A percentile compares a stretch with the other conserved stretches of the same genome.
Evolutionary conservation across 2,797 vertebrate species (phyloP).

Genomic region (Parauchenoglanis punctatus): DNA sequence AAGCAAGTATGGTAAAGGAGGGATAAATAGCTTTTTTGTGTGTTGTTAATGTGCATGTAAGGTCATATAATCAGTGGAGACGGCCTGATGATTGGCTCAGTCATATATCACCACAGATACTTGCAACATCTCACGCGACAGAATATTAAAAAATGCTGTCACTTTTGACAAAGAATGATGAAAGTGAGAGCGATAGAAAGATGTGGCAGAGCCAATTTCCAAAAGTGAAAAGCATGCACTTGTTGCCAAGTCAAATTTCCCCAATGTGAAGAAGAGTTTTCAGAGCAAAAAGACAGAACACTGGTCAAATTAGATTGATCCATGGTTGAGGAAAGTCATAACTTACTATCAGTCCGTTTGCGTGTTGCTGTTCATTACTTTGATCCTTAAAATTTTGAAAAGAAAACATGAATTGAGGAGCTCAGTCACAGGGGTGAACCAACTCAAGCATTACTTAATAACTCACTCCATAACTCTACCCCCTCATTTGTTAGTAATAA

Average conservation of each 20-base stretch:
- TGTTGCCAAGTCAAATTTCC: slow-evolving; percentile 61
- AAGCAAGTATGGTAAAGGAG: slow-evolving; percentile 60
- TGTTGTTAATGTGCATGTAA: slow-evolving; percentile 45
- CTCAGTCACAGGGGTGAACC: slow-evolving; percentile 19
- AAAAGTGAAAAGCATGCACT: slow-evolving; percentile 79
- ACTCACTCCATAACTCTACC: not conserved
- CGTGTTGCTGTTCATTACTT: slow-evolving; percentile 99
- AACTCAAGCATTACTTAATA: slow-evolving; percentile 12
- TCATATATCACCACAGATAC: not conserved
- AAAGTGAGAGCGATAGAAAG: slow-evolving; percentile 48
- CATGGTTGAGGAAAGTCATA: slow-evolving; percentile 71
- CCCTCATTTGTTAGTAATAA: not conserved
- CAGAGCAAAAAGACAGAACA: slow-evolving; percentile 68
- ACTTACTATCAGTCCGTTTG: slow-evolving; percentile 99
- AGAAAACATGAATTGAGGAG: slow-evolving; percentile 85
- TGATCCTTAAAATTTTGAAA: slow-evolving; percentile 95
- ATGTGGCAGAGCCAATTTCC: slow-evolving; percentile 42
- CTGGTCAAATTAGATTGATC: slow-evolving; percentile 60
- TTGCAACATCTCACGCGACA: not conserved
- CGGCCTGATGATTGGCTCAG: not conserved
- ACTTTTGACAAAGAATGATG: slow-evolving; percentile 53
- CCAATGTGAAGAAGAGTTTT: slow-evolving; percentile 53
- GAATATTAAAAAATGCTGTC: slow-evolving; percentile 42
- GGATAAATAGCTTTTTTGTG: slow-evolving; percentile 57
- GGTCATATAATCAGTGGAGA: slow-evolving; percentile 35